Evolutionary conservation across 1,140 invertebrate genomes (phyloP), one percentile per base, ranked within the genome.

Genomic region (Xylocopa sonorina): DNA sequence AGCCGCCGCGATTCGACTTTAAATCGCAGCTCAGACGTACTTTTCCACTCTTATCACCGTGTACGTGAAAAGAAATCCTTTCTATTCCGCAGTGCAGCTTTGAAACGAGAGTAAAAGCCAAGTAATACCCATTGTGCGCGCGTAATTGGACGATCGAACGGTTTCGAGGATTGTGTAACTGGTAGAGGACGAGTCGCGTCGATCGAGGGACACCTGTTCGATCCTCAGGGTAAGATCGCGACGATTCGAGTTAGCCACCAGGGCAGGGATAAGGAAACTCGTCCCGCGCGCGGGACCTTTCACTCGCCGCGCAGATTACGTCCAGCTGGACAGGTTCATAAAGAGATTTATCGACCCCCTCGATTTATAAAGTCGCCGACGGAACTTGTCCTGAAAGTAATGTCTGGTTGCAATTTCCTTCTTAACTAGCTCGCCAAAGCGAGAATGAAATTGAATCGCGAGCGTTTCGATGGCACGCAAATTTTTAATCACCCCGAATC

Each of bases 341-440:
- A 21, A 73, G 69, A 62, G 69, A 73, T 73, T 73, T 73, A 73
- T 62, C 16, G 69, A 46, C n/a, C 55, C n/a, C 43, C 55, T 60
- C 41, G 55, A 24, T 73, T 46, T 48, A 48, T 48, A 73, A 62
- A 73, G 41, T 73, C 41, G 21, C 41, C 29, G 41, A 72, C 18
- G 14, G 16, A 64, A 64, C 38, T 43, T 27, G 38, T 38, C 24
- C 5, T 43, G 1, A 24, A 64, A 5, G 62, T 43, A 64, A 43
- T 63, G 9, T 9, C 16, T 18, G 38, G 7, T 43, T 24, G 3
- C 16, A 41, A 9, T 14, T n/a, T 60, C 34, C 7, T 34, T 4
- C 0, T 2, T 6, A 3, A 10, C 18, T 24, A 5, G 34, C 6
- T 38, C 3, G 3, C 1, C 21, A 5, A n/a, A 5, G 7, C 16